Percentiles rank a stretch among this genome's conserved stretches.
These are phyloP conservation scores for Conistra vaccinii DNA, from an alignment of 2,888 invertebrate species.

Conservation along the genomic window DNA sequence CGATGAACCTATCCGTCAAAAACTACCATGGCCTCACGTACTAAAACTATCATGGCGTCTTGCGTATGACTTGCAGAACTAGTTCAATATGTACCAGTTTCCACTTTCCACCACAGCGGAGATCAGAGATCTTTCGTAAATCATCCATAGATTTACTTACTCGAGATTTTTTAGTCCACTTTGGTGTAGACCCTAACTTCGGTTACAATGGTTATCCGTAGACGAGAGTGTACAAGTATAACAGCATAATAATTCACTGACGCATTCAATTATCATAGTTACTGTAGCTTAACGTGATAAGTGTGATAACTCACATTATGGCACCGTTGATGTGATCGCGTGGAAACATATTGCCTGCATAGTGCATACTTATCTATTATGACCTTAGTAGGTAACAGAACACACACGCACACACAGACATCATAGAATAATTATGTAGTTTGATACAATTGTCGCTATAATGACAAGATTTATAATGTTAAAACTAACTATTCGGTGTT, in stretches of 20 bases:
- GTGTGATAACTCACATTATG: slow-evolving; percentile 14
- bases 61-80: no score
- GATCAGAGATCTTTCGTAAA: no score
- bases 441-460: background rate
- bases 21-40: no score
- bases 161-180: background rate
- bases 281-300: slow-evolving; percentile 20
- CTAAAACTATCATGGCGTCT: no score
- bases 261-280: background rate
- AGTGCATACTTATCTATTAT: background rate
- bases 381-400: background rate
- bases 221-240: background rate
- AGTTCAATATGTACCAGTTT: no score
- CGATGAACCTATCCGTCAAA: no score
- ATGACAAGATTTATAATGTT: background rate
- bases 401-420: background rate
- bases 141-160: background rate
- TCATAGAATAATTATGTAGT: background rate
- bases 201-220: background rate
- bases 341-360: slow-evolving; percentile 10
- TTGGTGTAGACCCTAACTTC: background rate
- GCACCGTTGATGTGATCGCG: background rate
- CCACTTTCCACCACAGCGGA: no score
- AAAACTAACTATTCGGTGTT: no score
- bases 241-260: background rate